Base-by-base conservation (phyloP, 2,113 vertebrate genomes). In the Smithornis capensis region DNA sequence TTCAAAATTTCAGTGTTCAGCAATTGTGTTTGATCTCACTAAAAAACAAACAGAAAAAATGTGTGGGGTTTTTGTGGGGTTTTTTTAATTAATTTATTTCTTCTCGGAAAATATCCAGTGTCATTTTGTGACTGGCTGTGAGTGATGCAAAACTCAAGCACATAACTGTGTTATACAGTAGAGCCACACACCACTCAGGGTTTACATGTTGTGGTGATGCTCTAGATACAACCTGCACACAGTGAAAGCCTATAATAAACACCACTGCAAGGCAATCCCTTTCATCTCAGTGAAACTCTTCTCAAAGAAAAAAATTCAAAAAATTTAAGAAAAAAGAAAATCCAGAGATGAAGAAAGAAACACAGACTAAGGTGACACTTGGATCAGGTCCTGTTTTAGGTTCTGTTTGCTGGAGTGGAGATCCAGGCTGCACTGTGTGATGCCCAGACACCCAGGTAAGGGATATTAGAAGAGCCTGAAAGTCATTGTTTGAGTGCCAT, bases 361-460 rank as follows among this genome's bases (percentile, higher is more conserved):
- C 18, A 11, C 37, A 49, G 67, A 29, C 5, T 40, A 45, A 62
- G 47, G 31, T 1, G 11, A 35, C 5, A 5, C 28, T n/a, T 87
- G 40, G 29, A 56, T 53, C 22, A 27, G 22, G 33, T 62, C 33
- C 5, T 45, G 0, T 5, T 53, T 81, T 27, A 52, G 31, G 55
- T 53, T 69, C 69, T n/a, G 0, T 65, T 44, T 65, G n/a, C 28
- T 78, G 78, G 47, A 83, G 31, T 22, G 62, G 84, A 53, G 14
- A n/a, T 22, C 49, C 31, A 29, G 64, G 59, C 24, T 84, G n/a
- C 24, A 22, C 1, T 64, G 6, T 70, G 33, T 23, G 28, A 62
- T 13, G 3, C 27, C n/a, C 47, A 52, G 22, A 28, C 0, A 1
- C 6, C 4, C 64, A 59, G 28, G 12, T 29, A 9, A 68, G 22